phyloP scores from a whole-genome alignment of 2,797 vertebrate species.

The Xiphorhynchus erythropygius region DNA sequence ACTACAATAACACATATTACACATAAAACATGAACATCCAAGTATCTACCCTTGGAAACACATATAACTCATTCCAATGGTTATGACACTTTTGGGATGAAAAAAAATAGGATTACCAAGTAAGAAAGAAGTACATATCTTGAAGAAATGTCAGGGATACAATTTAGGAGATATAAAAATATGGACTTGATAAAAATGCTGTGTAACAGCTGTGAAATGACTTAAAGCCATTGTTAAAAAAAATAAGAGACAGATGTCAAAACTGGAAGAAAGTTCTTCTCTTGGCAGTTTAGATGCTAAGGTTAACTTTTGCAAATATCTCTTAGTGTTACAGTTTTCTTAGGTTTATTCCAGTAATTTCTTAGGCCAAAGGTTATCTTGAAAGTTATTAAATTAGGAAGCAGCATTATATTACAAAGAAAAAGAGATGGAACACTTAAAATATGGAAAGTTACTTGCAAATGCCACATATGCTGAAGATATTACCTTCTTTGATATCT shows the following conservation, averaged over 20 bases:
- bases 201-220: background rate
- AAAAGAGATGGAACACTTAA: background rate
- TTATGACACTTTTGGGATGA: fast-evolving
- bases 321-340: background rate
- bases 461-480: background rate
- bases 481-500: background rate
- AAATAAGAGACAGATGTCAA: background rate
- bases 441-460: background rate
- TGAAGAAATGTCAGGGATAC: background rate
- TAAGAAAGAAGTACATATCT: background rate
- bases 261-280: background rate
- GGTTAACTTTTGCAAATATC: background rate
- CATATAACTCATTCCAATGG: background rate
- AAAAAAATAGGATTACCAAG: background rate
- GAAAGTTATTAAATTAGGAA: conserved; percentile 5
- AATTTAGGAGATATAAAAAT: background rate
- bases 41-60: background rate
- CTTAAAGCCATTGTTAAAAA: background rate
- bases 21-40: background rate
- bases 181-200: background rate
- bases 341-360: background rate
- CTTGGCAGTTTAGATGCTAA: background rate
- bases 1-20: background rate
- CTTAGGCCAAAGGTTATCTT: background rate
- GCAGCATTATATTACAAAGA: background rate